Evolutionary conservation across 2,888 invertebrate genomes (phyloP), one percentile per base, ranked within the genome.

Genomic region (Chymomyza procnemis): DNA sequence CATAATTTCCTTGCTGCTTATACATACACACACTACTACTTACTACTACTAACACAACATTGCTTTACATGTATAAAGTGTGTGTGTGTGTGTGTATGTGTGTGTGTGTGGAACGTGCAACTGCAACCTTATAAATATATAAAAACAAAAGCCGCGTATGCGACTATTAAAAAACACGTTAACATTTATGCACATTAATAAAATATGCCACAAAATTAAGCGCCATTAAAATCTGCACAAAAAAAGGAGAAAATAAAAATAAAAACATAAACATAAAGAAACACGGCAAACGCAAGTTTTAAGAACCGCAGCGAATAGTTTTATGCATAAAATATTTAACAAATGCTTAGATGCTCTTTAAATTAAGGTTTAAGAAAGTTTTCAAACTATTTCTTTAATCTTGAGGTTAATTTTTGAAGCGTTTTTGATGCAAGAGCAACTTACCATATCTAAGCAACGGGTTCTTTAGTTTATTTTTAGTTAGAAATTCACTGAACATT

Each of bases 121-220:
- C 47, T 47, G 47, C 47, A 47, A 47, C 26, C 26, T 26, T 26
- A 26, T 26, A 26, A 26, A 26, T 26, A 26, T 26, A 26, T 26
- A 26, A 26, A 26, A 26, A 26, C 14, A 46, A 47, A n/a, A 59
- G 56, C 30, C 58, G 4, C 16, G 34, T 19, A 16, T 30, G 57
- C 58, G 19, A 19, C 58, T 67, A 73, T 69, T 60, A 73, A 73
- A 73, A 69, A 69, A 55, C 55, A 66, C 71, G 69, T 79, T 79
- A 70, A 71, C 75, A 65, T 63, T 79, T 79, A 73, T 74, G 72
- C 71, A 72, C 79, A 81, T 84, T 85, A 81, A 81, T 75, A 81
- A 79, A 79, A 79, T 73, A 73, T 66, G 78, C 71, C 73, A 68
- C 73, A 74, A 67, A 77, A 84, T 81, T 73, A 80, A 81, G 77